phyloP scores from a whole-genome alignment of 1,140 invertebrate species.

The Mamestra configurata region DNA sequence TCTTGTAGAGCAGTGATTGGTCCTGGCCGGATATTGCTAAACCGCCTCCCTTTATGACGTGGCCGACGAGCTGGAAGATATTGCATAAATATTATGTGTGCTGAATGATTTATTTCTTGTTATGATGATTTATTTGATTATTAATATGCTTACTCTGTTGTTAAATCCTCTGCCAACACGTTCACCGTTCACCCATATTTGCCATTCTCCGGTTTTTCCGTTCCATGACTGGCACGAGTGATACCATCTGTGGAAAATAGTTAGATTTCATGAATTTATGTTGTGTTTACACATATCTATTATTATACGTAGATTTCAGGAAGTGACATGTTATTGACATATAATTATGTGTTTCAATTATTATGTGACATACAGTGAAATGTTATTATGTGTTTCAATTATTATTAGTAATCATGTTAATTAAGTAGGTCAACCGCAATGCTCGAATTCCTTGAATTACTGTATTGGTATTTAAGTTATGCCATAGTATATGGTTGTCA shows the following conservation, averaged over 20 bases:
- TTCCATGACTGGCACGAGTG: slow-evolving; percentile 96
- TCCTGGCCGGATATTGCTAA: slow-evolving; percentile 92
- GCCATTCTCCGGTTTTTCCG: slow-evolving; percentile 95
- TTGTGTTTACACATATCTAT: too few species aligned
- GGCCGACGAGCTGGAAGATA: slow-evolving; percentile 91
- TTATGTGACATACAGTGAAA: too few species aligned
- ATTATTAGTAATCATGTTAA: not conserved
- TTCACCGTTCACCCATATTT: slow-evolving; percentile 95
- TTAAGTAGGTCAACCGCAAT: not conserved
- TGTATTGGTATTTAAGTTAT: not conserved
- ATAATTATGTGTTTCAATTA: too few species aligned
- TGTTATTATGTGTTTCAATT: too few species aligned
- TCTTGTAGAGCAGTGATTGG: slow-evolving; percentile 88
- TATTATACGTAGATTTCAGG: too few species aligned
- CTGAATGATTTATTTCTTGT: slow-evolving; percentile 1
- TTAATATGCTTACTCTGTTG: slow-evolving; percentile 91
- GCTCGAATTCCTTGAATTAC: not conserved
- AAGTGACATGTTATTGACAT: too few species aligned
- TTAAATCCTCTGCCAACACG: slow-evolving; percentile 94
- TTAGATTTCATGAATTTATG: not conserved
- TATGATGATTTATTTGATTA: not conserved
- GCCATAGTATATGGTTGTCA: too few species aligned
- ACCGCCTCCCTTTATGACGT: slow-evolving; percentile 93
- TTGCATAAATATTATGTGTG: slow-evolving; percentile 33
- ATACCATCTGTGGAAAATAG: slow-evolving; percentile 90